A percentile compares a stretch with the other conserved stretches of the same genome.
phyloP scores from a whole-genome alignment of 2,797 vertebrate genomes.

The Paguma larvata region DNA sequence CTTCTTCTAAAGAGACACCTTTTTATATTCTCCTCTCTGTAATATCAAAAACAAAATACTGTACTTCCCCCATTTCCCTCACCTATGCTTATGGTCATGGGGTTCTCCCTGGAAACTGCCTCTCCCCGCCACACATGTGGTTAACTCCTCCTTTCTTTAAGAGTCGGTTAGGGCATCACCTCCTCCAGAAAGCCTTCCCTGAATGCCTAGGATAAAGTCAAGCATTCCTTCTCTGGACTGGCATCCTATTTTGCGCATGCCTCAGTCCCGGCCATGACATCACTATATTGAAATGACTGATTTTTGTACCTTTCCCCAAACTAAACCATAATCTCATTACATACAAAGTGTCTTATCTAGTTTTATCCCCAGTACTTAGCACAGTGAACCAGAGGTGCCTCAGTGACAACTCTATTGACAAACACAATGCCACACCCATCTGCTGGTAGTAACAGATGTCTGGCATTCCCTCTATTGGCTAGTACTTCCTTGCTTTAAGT shows the following conservation, averaged over 20 bases:
- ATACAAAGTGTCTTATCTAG: not conserved
- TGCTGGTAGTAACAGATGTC: not conserved
- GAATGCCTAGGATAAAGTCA: not conserved
- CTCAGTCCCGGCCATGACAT: not conserved
- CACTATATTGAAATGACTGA: not conserved
- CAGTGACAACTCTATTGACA: not conserved
- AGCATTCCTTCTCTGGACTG: not conserved
- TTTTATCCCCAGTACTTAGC: not conserved
- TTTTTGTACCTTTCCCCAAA: not conserved
- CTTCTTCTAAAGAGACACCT: not conserved
- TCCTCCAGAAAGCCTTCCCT: not conserved
- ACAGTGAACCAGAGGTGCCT: not conserved
- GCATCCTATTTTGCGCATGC: not conserved
- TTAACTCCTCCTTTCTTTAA: not conserved
- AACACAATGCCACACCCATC: not conserved
- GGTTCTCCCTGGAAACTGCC: not conserved
- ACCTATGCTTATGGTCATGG: not conserved
- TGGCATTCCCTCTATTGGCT: not conserved
- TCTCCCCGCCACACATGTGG: not conserved
- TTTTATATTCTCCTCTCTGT: not conserved
- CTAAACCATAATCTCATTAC: not conserved
- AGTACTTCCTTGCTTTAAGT: not conserved
- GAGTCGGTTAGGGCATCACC: not conserved
- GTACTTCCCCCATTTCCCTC: not conserved
- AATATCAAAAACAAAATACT: not conserved